A percentile compares a stretch with the other conserved stretches of the same genome.
Evolutionary conservation across 2,797 vertebrate genomes (phyloP).

Genomic region (Mormyrus proboscirostris): DNA sequence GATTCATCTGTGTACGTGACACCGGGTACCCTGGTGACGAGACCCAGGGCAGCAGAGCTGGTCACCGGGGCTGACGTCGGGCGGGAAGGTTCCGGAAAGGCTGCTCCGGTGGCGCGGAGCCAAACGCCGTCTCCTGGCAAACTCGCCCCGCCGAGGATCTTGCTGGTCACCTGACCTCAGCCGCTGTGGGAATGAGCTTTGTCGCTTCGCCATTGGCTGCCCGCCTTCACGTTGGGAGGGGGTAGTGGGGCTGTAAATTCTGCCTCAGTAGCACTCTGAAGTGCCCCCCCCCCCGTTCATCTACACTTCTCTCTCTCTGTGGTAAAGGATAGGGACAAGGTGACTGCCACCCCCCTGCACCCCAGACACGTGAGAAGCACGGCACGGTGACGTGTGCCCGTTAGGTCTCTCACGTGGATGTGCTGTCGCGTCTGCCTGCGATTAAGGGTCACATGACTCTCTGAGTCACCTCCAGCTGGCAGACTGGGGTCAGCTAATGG

Average conservation of each 20-base stretch:
- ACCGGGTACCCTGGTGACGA: background rate
- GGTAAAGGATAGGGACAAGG: background rate
- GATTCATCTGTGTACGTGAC: background rate
- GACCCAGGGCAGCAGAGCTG: background rate
- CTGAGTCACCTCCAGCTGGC: background rate
- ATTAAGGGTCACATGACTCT: background rate
- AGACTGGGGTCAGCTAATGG: background rate
- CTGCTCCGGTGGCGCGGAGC: background rate
- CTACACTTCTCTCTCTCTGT: background rate
- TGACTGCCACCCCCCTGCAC: background rate
- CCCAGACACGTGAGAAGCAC: background rate
- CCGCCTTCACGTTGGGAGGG: background rate
- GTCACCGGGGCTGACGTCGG: background rate
- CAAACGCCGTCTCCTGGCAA: background rate
- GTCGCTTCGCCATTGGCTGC: background rate
- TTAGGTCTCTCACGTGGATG: background rate
- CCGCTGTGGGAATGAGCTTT: background rate
- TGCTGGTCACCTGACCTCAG: background rate
- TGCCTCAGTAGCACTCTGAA: background rate
- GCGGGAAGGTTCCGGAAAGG: background rate
- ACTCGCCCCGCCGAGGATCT: background rate
- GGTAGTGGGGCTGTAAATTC: background rate
- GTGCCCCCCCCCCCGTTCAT: background rate
- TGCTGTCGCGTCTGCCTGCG: background rate
- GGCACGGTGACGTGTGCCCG: background rate